Base-by-base conservation (phyloP, 2,888 invertebrate genomes). In the Cataglyphis albicans region DNA sequence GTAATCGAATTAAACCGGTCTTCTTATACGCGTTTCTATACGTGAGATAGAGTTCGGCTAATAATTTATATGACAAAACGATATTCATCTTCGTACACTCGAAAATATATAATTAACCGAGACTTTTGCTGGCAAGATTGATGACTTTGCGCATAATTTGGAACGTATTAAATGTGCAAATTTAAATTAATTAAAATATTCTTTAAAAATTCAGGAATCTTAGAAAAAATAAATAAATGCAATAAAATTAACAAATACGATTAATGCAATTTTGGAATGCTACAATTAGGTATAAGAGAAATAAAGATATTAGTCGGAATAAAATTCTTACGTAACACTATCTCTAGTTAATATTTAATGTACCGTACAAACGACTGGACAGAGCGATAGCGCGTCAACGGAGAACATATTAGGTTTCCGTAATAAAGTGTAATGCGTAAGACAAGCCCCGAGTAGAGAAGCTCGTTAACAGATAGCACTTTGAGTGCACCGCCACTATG, bases 401-500 rank as follows among this genome's bases (percentile, higher is more conserved):
- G 59, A 55, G 73, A 48, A 44, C 72, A 41, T 80, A 80, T 80
- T 80, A 80, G 78, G 73, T 80, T 80, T 72, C 78, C 44, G 78
- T 80, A 80, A 80, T 80, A 80, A 80, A 80, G 73, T 80, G 59
- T 80, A 80, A 80, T 80, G 78, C 78, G 78, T 80, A 80, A 80
- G 73, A 68, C 67, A 80, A 82, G 81, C 82, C 38, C 81, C 78
- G 82, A 82, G 78, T 80, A 59, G 82, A 80, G 78, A 67, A 82
- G 82, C 81, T 67, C 82, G 82, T 84, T 84, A 82, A 84, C 82
- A 65, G 48, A 72, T 64, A 83, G 83, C 48, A 72, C 70, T 32
- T 64, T 80, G 84, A 73, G 70, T 59, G 72, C 74, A 64, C 81
- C 75, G 72, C 83, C 72, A 87, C 64, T 80, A 82, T 75, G 86